Percentiles rank a stretch among this genome's conserved stretches.
Conservation (phyloP, 2,888 invertebrate species). For the Eupsilia transversa region DNA sequence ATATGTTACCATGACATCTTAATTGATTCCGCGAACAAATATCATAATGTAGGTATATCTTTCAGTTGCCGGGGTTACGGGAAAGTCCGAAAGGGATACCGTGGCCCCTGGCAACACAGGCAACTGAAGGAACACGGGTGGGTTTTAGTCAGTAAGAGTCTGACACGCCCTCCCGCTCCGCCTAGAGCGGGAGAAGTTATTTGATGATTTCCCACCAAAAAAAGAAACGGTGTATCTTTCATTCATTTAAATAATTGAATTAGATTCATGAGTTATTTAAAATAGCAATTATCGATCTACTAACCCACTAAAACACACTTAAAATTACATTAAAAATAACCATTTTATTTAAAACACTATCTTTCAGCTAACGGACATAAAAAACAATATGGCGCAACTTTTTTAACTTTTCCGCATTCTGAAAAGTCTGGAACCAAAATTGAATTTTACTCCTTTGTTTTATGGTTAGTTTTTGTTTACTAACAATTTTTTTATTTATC, state of each 20-base stretch:
- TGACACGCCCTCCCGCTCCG: no score
- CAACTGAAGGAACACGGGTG: no score
- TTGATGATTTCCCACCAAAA: no score
- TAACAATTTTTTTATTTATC: slow-evolving; percentile 18
- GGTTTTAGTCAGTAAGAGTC: no score
- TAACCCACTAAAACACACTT: slow-evolving; percentile 38
- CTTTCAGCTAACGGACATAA: slow-evolving; percentile 31
- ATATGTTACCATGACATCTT: slow-evolving; percentile 7
- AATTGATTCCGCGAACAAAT: slow-evolving; percentile 11
- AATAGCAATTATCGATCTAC: slow-evolving; percentile 19
- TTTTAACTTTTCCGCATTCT: slow-evolving; percentile 62
- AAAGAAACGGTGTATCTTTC: no score
- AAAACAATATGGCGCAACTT: slow-evolving; percentile 43
- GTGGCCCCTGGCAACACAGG: no score
- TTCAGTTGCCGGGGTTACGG: no score
- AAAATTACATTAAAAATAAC: slow-evolving; percentile 46
- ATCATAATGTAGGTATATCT: slow-evolving; percentile 11
- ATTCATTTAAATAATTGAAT: slow-evolving; percentile 38
- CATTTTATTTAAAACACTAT: slow-evolving; percentile 22
- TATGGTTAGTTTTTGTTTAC: slow-evolving; percentile 36
- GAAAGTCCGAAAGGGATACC: no score
- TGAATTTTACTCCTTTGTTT: slow-evolving; percentile 26
- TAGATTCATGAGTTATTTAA: slow-evolving; percentile 32
- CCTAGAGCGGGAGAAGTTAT: no score
- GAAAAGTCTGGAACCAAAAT: not conserved